Percentiles rank a stretch among this genome's conserved stretches.
Conservation (phyloP, 1,140 invertebrate species). For the Conus betulinus region DNA sequence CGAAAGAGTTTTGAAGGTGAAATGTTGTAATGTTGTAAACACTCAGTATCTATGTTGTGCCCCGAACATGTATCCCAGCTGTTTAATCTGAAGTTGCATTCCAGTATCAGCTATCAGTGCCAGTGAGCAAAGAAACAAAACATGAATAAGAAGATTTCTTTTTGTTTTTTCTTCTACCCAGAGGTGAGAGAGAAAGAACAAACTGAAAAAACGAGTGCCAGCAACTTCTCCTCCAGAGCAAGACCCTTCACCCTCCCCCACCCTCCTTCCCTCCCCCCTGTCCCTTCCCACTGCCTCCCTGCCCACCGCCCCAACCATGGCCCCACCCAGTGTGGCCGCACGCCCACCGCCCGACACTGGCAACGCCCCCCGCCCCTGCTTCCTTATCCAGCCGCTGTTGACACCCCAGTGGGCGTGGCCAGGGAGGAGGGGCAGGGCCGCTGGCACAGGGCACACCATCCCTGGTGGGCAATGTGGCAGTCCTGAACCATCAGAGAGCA, state of each 20-base stretch:
- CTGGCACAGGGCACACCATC: neutral
- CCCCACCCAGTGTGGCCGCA: neutral
- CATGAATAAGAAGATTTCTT: too few species aligned
- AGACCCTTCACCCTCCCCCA: neutral
- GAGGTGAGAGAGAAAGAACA: constrained; percentile 54
- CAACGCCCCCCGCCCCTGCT: neutral
- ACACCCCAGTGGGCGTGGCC: constrained; percentile 3
- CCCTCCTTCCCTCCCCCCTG: neutral
- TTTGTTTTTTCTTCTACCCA: constrained; percentile 37
- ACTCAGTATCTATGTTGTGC: too few species aligned
- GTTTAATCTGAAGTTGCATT: too few species aligned
- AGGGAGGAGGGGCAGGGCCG: neutral
- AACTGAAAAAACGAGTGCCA: constrained; percentile 61
- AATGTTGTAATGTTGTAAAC: too few species aligned
- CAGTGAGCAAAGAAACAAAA: too few species aligned
- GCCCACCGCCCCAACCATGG: neutral
- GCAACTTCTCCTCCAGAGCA: constrained; percentile 12
- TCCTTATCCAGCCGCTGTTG: neutral
- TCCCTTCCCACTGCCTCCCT: neutral
- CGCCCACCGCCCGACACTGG: neutral
- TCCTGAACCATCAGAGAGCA: neutral
- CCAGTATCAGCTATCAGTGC: too few species aligned
- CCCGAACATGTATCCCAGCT: too few species aligned
- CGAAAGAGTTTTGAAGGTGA: too few species aligned
- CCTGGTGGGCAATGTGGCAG: neutral